Percentiles rank a stretch among this genome's conserved stretches.
phyloP scores from a whole-genome alignment of 1,140 invertebrate genomes.

The Trypoxylus dichotomus region DNA sequence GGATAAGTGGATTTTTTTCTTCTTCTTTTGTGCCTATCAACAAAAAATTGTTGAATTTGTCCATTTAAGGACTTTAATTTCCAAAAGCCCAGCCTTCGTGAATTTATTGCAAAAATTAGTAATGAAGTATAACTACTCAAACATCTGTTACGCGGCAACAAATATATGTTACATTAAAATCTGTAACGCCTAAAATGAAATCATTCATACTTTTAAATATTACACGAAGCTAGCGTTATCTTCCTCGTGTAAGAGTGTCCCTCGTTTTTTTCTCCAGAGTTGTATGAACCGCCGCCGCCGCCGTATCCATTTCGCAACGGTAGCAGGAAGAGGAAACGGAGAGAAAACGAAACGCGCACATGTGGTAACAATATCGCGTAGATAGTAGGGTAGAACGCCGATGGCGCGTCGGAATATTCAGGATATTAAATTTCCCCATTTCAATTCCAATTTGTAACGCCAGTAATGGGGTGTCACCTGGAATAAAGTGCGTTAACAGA shows the following conservation, averaged over 20 bases:
- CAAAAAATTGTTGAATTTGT: too few species aligned
- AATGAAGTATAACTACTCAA: too few species aligned
- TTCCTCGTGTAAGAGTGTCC: not conserved
- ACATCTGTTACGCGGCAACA: too few species aligned
- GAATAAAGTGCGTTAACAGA: conserved; percentile 29
- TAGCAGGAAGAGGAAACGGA: not conserved
- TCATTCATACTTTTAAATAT: too few species aligned
- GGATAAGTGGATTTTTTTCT: too few species aligned
- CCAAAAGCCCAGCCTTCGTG: too few species aligned
- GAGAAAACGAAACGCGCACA: conserved; percentile 4
- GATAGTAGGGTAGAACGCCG: not conserved
- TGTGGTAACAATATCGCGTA: conserved; percentile 23
- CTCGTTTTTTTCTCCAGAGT: not conserved
- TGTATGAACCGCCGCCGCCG: not conserved
- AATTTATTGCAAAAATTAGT: too few species aligned
- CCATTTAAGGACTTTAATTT: too few species aligned
- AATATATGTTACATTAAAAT: too few species aligned
- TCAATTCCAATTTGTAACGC: conserved; percentile 30
- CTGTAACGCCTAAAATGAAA: too few species aligned
- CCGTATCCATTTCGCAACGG: not conserved
- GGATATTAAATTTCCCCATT: conserved; percentile 32
- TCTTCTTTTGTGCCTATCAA: too few species aligned
- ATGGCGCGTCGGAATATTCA: conserved; percentile 26
- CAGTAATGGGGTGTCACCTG: conserved; percentile 32
- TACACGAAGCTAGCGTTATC: not conserved